Base-by-base conservation (phyloP, 2,888 invertebrate species). In the Charanyca ferruginea region DNA sequence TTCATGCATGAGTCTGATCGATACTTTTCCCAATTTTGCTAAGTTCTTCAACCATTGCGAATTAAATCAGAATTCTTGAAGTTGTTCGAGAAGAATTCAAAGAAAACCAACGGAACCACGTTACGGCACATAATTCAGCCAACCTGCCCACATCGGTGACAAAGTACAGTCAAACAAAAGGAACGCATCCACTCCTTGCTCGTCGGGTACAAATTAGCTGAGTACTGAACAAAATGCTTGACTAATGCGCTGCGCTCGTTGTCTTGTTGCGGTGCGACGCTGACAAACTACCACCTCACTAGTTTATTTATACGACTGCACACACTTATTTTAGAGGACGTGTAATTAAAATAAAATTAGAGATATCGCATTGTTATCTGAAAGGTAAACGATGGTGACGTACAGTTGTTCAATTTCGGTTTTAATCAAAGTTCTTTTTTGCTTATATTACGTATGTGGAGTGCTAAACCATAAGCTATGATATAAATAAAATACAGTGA, bases 171-270 rank as follows among this genome's bases (percentile, higher is more conserved):
- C 58, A 41, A 63, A 66, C 69, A 80, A 81, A 77, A 74, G 68
- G 79, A 83, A 35, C 16, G 18, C 58, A 13, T 32, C 55, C 76
- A 79, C 83, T 81, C 83, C 81, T 77, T 73, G 57, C 74, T 80
- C 76, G 81, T 83, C 80, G 64, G 42, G 61, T 53, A 80, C 83
- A 83, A 83, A 83, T 83, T 83, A 74, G 73, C 71, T 55, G 48
- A 64, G 53, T 67, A 65, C 60, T 64, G 66, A 61, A 76, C 81
- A 83, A 83, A 83, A 81, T 75, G 75, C 77, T 77, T 83, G 82
- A 83, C 65, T 76, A 78, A 83, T 83, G 81, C 62, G 25, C 48
- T 47, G 22, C 53, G 38, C 35, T 67, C 66, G 60, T 65, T 48
- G 54, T 78, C 70, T 62, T 80, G 70, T 83, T 78, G 78, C 44